A percentile compares a stretch with the other conserved stretches of the same genome.
Conservation (phyloP, 2,113 vertebrate genomes). For the Rousettus leschenaultii region DNA sequence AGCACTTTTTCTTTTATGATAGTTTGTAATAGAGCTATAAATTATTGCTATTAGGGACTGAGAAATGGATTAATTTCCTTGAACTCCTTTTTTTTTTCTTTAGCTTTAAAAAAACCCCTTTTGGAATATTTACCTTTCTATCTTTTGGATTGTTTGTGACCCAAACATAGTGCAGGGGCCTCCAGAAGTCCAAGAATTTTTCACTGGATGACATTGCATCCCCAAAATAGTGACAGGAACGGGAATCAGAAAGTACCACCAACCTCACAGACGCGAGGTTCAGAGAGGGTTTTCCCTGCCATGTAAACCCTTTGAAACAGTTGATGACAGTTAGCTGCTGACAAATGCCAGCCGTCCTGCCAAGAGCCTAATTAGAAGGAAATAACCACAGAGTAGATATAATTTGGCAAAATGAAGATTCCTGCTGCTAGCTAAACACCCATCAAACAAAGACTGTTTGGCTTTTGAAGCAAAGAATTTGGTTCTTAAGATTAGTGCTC, state of each 20-base stretch:
- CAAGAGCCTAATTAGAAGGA: neutral
- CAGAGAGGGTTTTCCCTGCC: neutral
- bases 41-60: neutral
- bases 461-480: neutral
- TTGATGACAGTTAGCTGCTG: neutral
- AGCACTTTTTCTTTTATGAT: neutral
- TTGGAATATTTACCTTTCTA: neutral
- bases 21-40: neutral
- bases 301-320: neutral
- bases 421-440: neutral
- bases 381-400: neutral
- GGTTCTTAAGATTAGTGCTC: neutral
- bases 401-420: neutral
- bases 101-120: neutral
- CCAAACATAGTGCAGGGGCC: too few species aligned
- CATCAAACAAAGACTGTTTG: neutral
- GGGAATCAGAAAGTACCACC: neutral
- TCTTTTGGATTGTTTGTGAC: neutral
- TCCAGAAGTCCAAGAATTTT: neutral
- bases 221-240: neutral
- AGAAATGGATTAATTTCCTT: neutral
- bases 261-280: neutral
- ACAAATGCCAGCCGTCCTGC: fast-evolving
- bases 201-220: neutral
- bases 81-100: neutral